phyloP scores from a whole-genome alignment of 2,113 vertebrate species.

The Patagioenas fasciata region DNA sequence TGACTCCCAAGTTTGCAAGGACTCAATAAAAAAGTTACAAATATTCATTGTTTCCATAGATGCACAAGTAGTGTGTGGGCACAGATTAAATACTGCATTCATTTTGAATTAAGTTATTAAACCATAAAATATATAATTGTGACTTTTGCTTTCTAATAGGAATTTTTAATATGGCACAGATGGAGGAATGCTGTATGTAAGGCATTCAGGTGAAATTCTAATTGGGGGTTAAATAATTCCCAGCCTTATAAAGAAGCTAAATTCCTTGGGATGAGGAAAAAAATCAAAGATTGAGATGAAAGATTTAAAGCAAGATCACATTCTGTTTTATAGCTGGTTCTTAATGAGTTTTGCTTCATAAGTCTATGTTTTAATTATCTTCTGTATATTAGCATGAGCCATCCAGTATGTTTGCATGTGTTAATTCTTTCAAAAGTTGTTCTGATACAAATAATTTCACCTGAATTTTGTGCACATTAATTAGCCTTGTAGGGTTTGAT shows the following conservation, averaged over 20 bases:
- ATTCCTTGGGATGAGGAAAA: neutral
- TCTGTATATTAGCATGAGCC: neutral
- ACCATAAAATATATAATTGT: neutral
- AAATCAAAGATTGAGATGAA: neutral
- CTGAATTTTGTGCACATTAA: neutral
- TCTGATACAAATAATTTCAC: constrained; percentile 19
- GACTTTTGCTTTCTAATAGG: neutral
- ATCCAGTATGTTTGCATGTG: neutral
- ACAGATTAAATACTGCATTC: neutral
- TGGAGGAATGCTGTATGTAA: neutral
- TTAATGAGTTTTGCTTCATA: constrained; percentile 30
- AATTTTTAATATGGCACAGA: neutral
- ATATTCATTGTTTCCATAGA: neutral
- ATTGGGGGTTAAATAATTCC: constrained; percentile 16
- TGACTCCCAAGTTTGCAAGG: neutral
- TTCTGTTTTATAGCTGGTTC: constrained; percentile 1
- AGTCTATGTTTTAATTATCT: constrained; percentile 12
- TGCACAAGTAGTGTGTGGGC: neutral
- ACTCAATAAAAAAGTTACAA: neutral
- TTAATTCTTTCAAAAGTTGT: constrained; percentile 36
- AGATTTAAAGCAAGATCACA: neutral
- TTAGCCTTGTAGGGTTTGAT: neutral
- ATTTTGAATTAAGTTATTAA: neutral
- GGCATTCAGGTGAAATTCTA: neutral
- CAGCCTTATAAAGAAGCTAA: neutral